These are phyloP conservation scores for Drosophila micromelanica DNA, from an alignment of 1,140 invertebrate genomes.

Conservation along the genomic window DNA sequence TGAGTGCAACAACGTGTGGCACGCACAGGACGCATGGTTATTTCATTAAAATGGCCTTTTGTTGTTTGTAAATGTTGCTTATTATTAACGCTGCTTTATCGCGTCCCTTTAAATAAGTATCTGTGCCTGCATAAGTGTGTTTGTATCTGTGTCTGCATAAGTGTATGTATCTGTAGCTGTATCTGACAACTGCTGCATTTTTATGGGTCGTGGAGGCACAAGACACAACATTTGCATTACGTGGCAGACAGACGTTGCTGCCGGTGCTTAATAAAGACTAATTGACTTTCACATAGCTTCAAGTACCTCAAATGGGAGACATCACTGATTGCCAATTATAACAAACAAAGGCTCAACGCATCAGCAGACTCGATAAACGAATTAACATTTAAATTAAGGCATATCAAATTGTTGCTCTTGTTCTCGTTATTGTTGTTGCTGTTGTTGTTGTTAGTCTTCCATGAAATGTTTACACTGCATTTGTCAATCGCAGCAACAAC, in stretches of 20 bases:
- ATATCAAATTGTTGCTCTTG: slow-evolving; percentile 52
- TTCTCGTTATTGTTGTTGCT: slow-evolving; percentile 23
- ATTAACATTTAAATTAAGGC: slow-evolving; percentile 81
- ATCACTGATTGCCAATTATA: slow-evolving; percentile 72
- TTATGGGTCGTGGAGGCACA: slow-evolving; percentile 57
- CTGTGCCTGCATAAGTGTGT: slow-evolving; percentile 34
- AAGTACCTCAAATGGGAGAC: slow-evolving; percentile 18
- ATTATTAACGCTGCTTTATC: slow-evolving; percentile 79
- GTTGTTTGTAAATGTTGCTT: slow-evolving; percentile 82
- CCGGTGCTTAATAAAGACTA: slow-evolving; percentile 78
- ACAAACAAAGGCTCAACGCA: slow-evolving; percentile 48
- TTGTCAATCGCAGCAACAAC: slow-evolving; percentile 45
- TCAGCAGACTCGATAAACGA: slow-evolving; percentile 68
- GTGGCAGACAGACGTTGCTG: slow-evolving; percentile 25
- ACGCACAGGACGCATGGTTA: slow-evolving; percentile 73
- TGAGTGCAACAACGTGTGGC: slow-evolving; percentile 42
- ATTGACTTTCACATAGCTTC: slow-evolving; percentile 65
- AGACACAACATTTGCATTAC: slow-evolving; percentile 81
- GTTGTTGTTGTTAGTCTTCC: slow-evolving; percentile 8
- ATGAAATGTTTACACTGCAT: slow-evolving; percentile 49
- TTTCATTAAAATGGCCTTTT: slow-evolving; percentile 83
- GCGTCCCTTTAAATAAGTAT: slow-evolving; percentile 49
- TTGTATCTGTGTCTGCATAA: slow-evolving; percentile 11
- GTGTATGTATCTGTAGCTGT: slow-evolving; percentile 19
- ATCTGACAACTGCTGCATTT: slow-evolving; percentile 57